A percentile compares a stretch with the other conserved stretches of the same genome.
Evolutionary conservation across 2,888 invertebrate species (phyloP).

Genomic region (Melangyna quadrimaculata): DNA sequence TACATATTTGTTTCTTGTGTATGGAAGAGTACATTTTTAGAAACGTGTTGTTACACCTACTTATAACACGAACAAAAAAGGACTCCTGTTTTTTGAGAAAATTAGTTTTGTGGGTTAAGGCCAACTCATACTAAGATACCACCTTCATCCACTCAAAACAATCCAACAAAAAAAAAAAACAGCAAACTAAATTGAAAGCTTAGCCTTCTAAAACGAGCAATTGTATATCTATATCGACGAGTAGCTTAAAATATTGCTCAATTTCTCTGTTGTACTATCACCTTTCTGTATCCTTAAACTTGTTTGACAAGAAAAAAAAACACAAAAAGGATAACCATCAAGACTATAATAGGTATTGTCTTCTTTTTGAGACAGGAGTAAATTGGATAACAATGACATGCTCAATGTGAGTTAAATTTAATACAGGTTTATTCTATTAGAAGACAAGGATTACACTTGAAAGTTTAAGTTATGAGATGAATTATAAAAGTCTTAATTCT

Average conservation of each 20-base stretch:
- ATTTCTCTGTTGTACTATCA: not conserved
- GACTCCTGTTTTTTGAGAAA: not conserved
- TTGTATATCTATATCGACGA: not conserved
- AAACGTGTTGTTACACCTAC: conserved; percentile 53
- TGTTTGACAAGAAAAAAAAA: not conserved
- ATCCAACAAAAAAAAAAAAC: conserved; percentile 15
- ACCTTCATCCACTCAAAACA: not conserved
- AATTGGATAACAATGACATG: conserved; percentile 67
- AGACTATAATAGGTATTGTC: conserved; percentile 12
- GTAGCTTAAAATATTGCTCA: not conserved
- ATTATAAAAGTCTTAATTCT: too few relatives aligned
- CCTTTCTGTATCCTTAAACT: not conserved
- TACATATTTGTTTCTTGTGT: conserved; percentile 24
- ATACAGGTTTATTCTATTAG: conserved; percentile 55
- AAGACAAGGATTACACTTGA: too few relatives aligned
- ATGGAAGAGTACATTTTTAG: conserved; percentile 18
- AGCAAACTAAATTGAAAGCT: conserved; percentile 44
- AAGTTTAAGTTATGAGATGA: too few relatives aligned
- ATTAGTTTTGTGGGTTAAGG: not conserved
- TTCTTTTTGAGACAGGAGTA: conserved; percentile 45
- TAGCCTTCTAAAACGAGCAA: not conserved
- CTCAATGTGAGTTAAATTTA: conserved; percentile 57
- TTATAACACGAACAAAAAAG: conserved; percentile 44
- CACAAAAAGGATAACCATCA: conserved; percentile 36
- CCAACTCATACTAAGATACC: not conserved